Conservation (phyloP, 1,140 invertebrate species). For the Neotoxoptera formosana region DNA sequence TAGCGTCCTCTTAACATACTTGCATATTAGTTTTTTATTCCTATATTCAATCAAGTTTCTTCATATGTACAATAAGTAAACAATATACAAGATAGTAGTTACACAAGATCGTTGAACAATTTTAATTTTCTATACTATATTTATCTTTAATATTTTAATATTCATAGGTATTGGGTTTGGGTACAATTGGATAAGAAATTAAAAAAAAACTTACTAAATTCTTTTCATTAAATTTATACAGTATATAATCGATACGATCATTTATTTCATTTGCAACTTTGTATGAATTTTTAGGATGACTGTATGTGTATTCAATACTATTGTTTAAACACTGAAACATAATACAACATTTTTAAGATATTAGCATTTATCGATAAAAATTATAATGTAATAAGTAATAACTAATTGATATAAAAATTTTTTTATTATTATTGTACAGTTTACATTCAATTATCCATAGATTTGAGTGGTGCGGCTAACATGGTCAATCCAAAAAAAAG, state of each 20-base stretch:
- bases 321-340: conserved; percentile 38
- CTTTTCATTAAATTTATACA: conserved; percentile 72
- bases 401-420: background rate
- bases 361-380: background rate
- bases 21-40: background rate
- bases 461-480: background rate
- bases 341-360: background rate
- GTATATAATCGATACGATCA: conserved; percentile 92
- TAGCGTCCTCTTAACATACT: too few relatives aligned
- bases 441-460: background rate
- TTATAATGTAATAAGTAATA: background rate
- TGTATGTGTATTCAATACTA: conserved; percentile 71
- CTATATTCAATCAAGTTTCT: too few relatives aligned
- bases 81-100: background rate
- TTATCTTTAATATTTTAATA: background rate
- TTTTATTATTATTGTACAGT: background rate
- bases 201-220: conserved; percentile 64
- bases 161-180: background rate
- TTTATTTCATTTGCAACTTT: conserved; percentile 69
- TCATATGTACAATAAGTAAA: too few relatives aligned
- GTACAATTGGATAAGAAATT: background rate
- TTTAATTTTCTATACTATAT: background rate
- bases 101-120: background rate
- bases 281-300: conserved; percentile 84
- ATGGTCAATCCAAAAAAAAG: background rate